A percentile compares a stretch with the other conserved stretches of the same genome.
Conservation (phyloP, 2,797 vertebrate species). For the Sebastes cheni region DNA sequence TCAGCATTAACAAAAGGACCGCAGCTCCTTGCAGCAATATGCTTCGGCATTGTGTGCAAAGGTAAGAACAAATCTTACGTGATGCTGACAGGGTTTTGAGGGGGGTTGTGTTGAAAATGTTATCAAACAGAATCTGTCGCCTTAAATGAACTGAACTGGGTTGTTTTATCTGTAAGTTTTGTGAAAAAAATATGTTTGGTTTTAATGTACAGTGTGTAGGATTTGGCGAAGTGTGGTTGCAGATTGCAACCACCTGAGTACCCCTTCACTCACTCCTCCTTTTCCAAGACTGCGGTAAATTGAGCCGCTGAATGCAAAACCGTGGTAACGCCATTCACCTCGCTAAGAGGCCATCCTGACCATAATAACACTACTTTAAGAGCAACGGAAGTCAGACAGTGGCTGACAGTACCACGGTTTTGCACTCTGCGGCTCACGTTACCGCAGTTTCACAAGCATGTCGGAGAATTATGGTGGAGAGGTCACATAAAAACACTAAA, state of each 20-base stretch:
- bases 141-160: not conserved
- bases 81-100: not conserved
- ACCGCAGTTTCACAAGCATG: no score
- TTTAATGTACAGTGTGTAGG: not conserved
- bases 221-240: not conserved
- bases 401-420: no score
- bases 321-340: rapidly evolving
- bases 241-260: not conserved
- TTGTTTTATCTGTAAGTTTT: not conserved
- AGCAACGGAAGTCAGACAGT: no score
- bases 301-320: rapidly evolving
- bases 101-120: constrained; percentile 12
- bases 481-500: no score
- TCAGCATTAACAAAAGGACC: constrained; percentile 59
- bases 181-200: not conserved
- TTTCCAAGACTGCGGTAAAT: no score
- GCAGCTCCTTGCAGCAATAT: constrained; percentile 36
- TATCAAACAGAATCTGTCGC: not conserved
- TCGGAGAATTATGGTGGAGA: no score
- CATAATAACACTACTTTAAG: no score
- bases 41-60: constrained; percentile 42
- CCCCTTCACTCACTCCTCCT: not conserved
- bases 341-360: no score
- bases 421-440: no score
- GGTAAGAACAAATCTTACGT: constrained; percentile 39